phyloP scores from a whole-genome alignment of 2,888 invertebrate species.

The Hirtodrosophila confusa region DNA sequence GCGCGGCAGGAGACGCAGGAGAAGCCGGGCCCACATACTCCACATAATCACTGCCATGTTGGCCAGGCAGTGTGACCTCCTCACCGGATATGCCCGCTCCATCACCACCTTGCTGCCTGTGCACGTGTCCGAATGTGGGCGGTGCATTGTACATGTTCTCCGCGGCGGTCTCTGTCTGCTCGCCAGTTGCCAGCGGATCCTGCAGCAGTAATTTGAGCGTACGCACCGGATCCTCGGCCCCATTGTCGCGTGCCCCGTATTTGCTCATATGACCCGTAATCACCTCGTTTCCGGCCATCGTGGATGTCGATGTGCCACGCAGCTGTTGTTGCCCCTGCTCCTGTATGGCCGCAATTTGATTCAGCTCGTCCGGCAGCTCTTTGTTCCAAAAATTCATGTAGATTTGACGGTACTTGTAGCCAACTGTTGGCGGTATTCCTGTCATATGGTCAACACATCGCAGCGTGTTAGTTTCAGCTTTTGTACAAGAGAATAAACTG shows the following conservation, averaged over 20 bases:
- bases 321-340: constrained; percentile 78
- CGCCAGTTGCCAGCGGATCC: constrained; percentile 68
- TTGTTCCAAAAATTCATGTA: constrained; percentile 94
- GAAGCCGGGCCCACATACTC: constrained; percentile 22
- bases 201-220: constrained; percentile 81
- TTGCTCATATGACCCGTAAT: constrained; percentile 84
- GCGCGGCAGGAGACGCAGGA: constrained; percentile 23
- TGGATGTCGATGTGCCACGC: constrained; percentile 23
- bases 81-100: constrained; percentile 22
- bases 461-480: no score
- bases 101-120: constrained; percentile 44
- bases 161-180: constrained; percentile 63
- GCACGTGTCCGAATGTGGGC: constrained; percentile 81
- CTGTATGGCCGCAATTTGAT: constrained; percentile 84
- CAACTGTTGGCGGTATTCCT: constrained; percentile 90
- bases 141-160: constrained; percentile 84
- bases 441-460: not conserved
- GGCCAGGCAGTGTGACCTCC: constrained; percentile 30
- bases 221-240: constrained; percentile 82
- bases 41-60: constrained; percentile 30
- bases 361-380: constrained; percentile 90
- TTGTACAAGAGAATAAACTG: no score
- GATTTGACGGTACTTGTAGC: constrained; percentile 90
- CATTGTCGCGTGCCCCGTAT: constrained; percentile 82
- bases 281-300: constrained; percentile 70